phyloP scores from a whole-genome alignment of 2,113 vertebrate genomes.

The Cyprichromis sp. region DNA sequence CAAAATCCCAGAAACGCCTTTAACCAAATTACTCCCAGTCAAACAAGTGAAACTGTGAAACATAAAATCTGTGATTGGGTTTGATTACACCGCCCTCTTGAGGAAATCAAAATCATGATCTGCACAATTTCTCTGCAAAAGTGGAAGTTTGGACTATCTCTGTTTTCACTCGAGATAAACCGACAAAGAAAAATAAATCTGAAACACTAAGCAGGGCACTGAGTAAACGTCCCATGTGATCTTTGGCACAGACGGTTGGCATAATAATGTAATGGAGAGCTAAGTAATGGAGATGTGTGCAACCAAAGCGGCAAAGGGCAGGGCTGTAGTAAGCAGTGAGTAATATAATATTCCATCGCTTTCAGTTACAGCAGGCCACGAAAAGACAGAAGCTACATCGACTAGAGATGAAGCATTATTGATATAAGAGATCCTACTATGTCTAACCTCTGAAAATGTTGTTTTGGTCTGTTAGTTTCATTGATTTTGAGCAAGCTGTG shows the following conservation, averaged over 20 bases:
- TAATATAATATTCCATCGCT: slow-evolving; percentile 11
- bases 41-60: not conserved
- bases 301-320: not conserved
- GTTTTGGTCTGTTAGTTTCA: not conserved
- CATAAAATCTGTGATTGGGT: not conserved
- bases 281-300: slow-evolving; percentile 7
- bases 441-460: not conserved
- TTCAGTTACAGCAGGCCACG: not conserved
- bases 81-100: slow-evolving; percentile 48
- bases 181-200: not conserved
- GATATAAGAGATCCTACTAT: not conserved
- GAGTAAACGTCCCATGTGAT: not conserved
- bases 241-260: not conserved
- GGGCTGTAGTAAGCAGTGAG: slow-evolving; percentile 7
- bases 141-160: not conserved
- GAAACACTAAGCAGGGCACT: not conserved
- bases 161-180: not conserved
- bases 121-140: not conserved
- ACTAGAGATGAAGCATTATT: not conserved
- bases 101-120: slow-evolving; percentile 5
- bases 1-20: not conserved
- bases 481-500: not conserved
- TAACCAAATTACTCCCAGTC: not conserved
- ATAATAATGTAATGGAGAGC: not conserved
- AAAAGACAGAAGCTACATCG: not conserved